phyloP scores from a whole-genome alignment of 2,113 vertebrate species.

The Neolamprologus cancellatus region DNA sequence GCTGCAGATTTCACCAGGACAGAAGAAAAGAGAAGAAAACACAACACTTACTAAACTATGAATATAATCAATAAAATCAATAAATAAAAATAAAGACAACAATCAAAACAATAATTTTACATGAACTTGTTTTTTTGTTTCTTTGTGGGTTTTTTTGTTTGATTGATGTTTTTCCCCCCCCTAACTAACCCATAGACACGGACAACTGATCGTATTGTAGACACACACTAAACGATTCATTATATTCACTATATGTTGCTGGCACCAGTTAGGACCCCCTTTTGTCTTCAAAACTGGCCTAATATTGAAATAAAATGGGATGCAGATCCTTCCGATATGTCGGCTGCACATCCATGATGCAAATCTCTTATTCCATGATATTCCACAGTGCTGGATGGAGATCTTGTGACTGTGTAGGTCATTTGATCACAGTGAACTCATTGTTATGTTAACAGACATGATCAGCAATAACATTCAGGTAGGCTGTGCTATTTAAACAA shows the following conservation, averaged over 20 bases:
- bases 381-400: neutral
- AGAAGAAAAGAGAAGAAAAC: neutral
- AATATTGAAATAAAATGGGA: fast-evolving
- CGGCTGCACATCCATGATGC: neutral
- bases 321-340: neutral
- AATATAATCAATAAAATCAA: neutral
- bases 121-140: neutral
- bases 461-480: neutral
- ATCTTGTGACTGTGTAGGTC: neutral
- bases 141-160: neutral
- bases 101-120: neutral
- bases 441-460: neutral
- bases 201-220: neutral
- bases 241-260: neutral
- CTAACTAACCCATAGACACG: fast-evolving
- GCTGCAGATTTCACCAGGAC: neutral
- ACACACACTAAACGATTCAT: fast-evolving
- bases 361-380: neutral
- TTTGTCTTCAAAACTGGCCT: neutral
- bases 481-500: neutral
- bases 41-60: fast-evolving
- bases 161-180: fast-evolving
- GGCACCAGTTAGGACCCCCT: neutral
- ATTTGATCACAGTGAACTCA: neutral
- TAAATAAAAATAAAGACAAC: fast-evolving